Conservation (phyloP, 92 coral and sea anemone species). For the Parazoanthus darwini region DNA sequence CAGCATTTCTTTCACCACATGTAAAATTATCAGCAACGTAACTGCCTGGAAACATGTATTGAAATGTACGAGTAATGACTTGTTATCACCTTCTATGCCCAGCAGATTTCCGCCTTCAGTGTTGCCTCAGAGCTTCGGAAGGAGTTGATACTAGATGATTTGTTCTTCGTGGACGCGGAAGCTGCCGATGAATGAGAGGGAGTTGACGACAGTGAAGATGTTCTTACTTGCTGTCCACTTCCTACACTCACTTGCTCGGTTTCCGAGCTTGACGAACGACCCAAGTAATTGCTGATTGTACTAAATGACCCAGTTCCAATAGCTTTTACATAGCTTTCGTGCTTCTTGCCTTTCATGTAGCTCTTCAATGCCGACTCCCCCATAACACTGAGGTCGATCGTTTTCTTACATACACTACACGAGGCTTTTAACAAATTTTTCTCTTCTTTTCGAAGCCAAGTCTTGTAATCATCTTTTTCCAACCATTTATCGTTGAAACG, state of each 20-base stretch:
- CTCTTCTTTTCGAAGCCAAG: slow-evolving; percentile 26
- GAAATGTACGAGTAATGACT: slow-evolving; percentile 38
- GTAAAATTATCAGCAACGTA: too few relatives aligned
- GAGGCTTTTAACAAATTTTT: not conserved
- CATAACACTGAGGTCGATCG: slow-evolving; percentile 24
- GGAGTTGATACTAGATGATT: slow-evolving; percentile 38
- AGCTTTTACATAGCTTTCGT: slow-evolving; percentile 27
- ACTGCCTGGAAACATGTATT: slow-evolving; percentile 14
- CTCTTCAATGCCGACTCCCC: slow-evolving; percentile 44
- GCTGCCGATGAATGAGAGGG: slow-evolving; percentile 6
- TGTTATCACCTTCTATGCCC: slow-evolving; percentile 37
- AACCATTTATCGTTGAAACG: slow-evolving; percentile 34
- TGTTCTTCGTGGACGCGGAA: slow-evolving; percentile 8
- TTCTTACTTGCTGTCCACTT: slow-evolving; percentile 11
- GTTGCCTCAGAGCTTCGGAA: slow-evolving; percentile 35
- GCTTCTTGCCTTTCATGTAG: slow-evolving; percentile 50
- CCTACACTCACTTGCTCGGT: slow-evolving; percentile 5
- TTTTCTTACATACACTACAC: too few relatives aligned
- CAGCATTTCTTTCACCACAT: too few relatives aligned
- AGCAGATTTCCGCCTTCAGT: slow-evolving; percentile 34
- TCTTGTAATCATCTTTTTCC: slow-evolving; percentile 40
- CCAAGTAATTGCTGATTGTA: slow-evolving; percentile 6
- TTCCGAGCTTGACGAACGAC: slow-evolving; percentile 25
- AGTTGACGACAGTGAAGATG: slow-evolving; percentile 1
- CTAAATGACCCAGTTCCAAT: slow-evolving; percentile 13